Percentiles rank a stretch among this genome's conserved stretches.
These are phyloP conservation scores for Sisyra nigra DNA, from an alignment of 2,888 invertebrate species.

Conservation along the genomic window DNA sequence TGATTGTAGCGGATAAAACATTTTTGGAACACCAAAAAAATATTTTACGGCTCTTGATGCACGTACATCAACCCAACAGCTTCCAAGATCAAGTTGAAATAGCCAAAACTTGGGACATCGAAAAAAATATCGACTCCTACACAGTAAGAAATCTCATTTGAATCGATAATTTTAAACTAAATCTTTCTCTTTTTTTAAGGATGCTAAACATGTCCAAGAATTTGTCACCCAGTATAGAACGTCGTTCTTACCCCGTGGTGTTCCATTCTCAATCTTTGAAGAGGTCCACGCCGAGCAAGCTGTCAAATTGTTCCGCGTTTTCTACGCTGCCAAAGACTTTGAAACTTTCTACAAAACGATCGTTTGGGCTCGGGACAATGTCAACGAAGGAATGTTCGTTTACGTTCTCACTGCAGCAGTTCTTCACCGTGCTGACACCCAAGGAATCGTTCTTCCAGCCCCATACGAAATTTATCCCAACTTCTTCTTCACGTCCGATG, in stretches of 20 bases:
- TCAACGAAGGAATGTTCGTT: constrained; percentile 54
- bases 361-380: constrained; percentile 44
- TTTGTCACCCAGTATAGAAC: constrained; percentile 36
- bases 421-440: constrained; percentile 43
- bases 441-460: constrained; percentile 48
- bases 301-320: constrained; percentile 43
- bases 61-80: constrained; percentile 17
- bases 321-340: constrained; percentile 54
- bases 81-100: constrained; percentile 9
- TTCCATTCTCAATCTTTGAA: constrained; percentile 44
- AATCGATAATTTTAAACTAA: no score
- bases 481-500: constrained; percentile 49
- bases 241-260: constrained; percentile 38
- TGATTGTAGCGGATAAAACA: constrained; percentile 17
- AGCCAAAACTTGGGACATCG: constrained; percentile 11
- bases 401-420: constrained; percentile 46
- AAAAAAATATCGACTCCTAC: constrained; percentile 9
- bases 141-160: constrained; percentile 7
- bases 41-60: constrained; percentile 20
- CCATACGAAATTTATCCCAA: constrained; percentile 58
- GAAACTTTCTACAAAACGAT: constrained; percentile 52
- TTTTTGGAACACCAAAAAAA: constrained; percentile 21
- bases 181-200: neutral
- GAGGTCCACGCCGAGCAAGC: constrained; percentile 44
- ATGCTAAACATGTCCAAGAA: constrained; percentile 36